A percentile compares a stretch with the other conserved stretches of the same genome.
Evolutionary conservation across 2,888 invertebrate genomes (phyloP).

Genomic region (Athalia cordata): DNA sequence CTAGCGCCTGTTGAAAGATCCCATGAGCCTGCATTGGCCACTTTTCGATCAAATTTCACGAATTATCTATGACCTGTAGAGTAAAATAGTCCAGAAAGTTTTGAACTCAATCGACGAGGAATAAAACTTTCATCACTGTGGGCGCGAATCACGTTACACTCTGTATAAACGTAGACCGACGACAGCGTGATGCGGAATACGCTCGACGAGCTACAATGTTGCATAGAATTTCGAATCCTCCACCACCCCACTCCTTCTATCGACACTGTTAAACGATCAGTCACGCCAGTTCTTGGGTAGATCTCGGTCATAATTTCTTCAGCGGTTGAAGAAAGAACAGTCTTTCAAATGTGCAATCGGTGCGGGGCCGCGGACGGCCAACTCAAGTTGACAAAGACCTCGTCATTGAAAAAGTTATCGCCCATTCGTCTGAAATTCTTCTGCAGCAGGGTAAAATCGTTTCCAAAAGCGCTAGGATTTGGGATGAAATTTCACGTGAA

Average conservation of each 20-base stretch:
- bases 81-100: too few species aligned
- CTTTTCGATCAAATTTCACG: too few species aligned
- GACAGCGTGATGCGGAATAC: conserved; percentile 8
- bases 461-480: conserved; percentile 1
- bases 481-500: conserved; percentile 15
- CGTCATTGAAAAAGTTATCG: neutral
- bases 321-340: neutral
- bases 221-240: neutral
- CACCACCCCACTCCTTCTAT: conserved; percentile 3
- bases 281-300: neutral
- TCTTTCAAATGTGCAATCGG: neutral
- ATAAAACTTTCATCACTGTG: too few species aligned
- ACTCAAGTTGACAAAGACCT: neutral
- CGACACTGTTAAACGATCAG: neutral
- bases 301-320: conserved; percentile 1
- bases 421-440: conserved; percentile 8
- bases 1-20: too few species aligned
- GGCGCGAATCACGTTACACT: too few species aligned
- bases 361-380: conserved; percentile 20
- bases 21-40: too few species aligned
- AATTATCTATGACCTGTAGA: too few species aligned
- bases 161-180: too few species aligned
- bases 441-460: conserved; percentile 4
- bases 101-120: too few species aligned
- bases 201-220: conserved; percentile 6